Evolutionary conservation across 2,888 invertebrate species (phyloP), one percentile per base, ranked within the genome.

Genomic region (Polymixis flavicincta): DNA sequence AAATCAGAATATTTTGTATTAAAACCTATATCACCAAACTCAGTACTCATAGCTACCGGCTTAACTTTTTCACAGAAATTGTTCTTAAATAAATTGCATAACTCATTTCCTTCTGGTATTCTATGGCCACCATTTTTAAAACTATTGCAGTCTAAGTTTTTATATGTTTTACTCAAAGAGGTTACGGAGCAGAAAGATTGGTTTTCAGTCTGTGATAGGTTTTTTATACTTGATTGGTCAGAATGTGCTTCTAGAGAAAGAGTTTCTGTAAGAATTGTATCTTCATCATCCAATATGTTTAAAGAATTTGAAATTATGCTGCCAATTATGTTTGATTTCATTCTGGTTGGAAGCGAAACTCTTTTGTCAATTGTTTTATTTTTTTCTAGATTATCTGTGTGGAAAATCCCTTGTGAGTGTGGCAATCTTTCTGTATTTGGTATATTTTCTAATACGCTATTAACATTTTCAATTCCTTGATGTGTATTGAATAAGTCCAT

Each of bases 21-120:
- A 70, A 92, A 93, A 0, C 95, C 96, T 71, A 95, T 92, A 89
- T 96, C 95, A 2, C 95, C 96, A 17, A 88, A 89, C 57, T 91
- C 84, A 0, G 88, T 89, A 3, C 90, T 89, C 95, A 95, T 95
- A 0, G 90, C 87, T 0, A 90, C 85, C 6, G 76, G 79, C 50
- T 90, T 89, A 4, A 76, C 50, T 28, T 63, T 77, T 48, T 76
- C 77, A 48, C 59, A 52, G 13, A 37, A 19, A 67, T 79, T 66
- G 68, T 82, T 74, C 68, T 86, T 82, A 76, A 95, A 95, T 22
- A 95, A 73, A n/a, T 90, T 88, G 1, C 90, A 54, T 85, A 90
- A 93, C 13, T 92, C 91, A 2, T 92, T 87, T 0, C 86, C 89
- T 37, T 72, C 71, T 0, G 93, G 93, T 89, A 93, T 90, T 86